Conservation (phyloP, 2,797 vertebrate species). For the Gallinago solitaria region DNA sequence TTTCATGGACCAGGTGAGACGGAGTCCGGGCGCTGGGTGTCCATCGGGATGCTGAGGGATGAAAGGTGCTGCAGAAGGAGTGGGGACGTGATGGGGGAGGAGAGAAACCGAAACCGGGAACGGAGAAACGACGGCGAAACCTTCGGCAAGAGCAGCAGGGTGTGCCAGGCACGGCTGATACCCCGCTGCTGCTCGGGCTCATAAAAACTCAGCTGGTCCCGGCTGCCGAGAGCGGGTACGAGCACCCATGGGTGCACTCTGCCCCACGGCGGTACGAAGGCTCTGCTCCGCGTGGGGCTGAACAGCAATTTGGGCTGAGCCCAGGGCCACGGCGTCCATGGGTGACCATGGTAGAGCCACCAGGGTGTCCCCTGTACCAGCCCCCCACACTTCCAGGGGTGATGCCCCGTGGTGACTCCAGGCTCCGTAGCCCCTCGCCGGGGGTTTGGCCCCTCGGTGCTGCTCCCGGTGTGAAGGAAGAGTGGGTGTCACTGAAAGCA, state of each 20-base stretch:
- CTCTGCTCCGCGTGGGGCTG: accelerated
- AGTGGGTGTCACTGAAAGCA: accelerated
- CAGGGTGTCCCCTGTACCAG: accelerated
- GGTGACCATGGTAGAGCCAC: neutral
- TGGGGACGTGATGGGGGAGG: accelerated
- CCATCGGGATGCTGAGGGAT: neutral
- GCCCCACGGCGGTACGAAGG: neutral
- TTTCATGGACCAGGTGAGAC: neutral
- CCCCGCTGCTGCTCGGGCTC: accelerated
- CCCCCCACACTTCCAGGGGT: neutral
- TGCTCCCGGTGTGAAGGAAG: accelerated
- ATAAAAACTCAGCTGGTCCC: neutral
- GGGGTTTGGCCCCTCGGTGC: neutral
- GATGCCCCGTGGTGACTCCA: accelerated
- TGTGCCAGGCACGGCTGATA: neutral
- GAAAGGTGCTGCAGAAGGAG: neutral
- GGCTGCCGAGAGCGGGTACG: accelerated
- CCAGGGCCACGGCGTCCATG: accelerated
- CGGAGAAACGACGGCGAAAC: neutral
- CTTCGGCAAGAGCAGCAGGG: neutral
- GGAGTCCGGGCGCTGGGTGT: neutral
- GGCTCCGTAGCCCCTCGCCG: accelerated
- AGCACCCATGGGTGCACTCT: neutral
- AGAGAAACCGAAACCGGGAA: neutral
- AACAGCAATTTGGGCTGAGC: neutral